phyloP scores from a whole-genome alignment of 2,113 vertebrate species.

The Malurus melanocephalus region DNA sequence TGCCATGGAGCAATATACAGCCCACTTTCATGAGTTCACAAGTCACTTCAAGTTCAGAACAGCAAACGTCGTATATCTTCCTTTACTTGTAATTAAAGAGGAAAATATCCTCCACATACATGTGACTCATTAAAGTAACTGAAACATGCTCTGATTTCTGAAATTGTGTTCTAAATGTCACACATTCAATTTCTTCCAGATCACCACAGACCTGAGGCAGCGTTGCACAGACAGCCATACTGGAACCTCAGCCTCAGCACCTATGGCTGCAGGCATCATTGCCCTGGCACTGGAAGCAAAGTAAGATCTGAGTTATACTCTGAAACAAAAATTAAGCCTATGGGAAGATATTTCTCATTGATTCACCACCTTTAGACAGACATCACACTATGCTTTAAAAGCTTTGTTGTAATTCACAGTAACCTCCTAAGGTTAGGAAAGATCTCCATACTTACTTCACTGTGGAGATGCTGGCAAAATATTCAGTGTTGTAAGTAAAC shows the following conservation, averaged over 20 bases:
- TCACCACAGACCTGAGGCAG: slow-evolving; percentile 96
- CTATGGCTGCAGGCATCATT: slow-evolving; percentile 98
- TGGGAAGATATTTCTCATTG: background rate
- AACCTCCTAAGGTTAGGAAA: background rate
- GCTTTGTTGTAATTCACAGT: background rate
- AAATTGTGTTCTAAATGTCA: slow-evolving; percentile 26
- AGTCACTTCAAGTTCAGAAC: background rate
- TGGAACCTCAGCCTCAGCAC: slow-evolving; percentile 95
- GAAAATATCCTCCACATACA: background rate
- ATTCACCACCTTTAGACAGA: background rate
- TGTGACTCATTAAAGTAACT: background rate
- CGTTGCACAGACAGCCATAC: slow-evolving; percentile 98
- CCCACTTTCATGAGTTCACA: background rate
- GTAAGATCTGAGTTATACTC: slow-evolving; percentile 79
- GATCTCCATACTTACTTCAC: background rate
- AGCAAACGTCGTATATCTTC: background rate
- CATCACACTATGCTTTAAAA: slow-evolving; percentile 7
- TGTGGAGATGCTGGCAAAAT: background rate
- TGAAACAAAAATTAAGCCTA: background rate
- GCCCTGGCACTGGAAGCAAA: slow-evolving; percentile 97
- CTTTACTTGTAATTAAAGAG: background rate
- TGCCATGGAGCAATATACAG: background rate
- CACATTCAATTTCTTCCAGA: slow-evolving; percentile 76
- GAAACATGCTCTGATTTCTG: slow-evolving; percentile 19
- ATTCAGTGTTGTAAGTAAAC: background rate